A percentile compares a stretch with the other conserved stretches of the same genome.
These are phyloP conservation scores for Indicator maculatus DNA, from an alignment of 2,113 vertebrate species.

Conservation along the genomic window DNA sequence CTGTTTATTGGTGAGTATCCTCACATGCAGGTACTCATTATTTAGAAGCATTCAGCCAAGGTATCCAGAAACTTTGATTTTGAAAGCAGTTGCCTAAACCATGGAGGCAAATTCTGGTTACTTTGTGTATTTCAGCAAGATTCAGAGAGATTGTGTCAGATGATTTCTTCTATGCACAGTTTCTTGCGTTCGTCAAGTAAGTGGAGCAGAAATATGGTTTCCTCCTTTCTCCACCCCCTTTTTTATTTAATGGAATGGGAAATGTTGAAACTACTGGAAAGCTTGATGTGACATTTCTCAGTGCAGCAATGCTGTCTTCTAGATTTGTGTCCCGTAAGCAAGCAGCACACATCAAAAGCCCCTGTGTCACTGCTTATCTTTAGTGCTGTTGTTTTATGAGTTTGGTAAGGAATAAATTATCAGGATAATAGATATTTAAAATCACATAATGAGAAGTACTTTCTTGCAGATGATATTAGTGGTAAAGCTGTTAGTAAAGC, in stretches of 20 bases:
- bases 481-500: background rate
- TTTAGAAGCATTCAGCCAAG: background rate
- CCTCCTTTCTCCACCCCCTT: background rate
- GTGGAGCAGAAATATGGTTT: conserved; percentile 1
- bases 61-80: background rate
- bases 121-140: conserved; percentile 2
- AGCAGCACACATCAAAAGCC: background rate
- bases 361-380: background rate
- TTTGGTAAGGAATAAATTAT: background rate
- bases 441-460: background rate
- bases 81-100: background rate
- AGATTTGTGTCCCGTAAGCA: background rate
- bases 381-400: background rate
- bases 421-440: background rate
- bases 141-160: conserved; percentile 26
- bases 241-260: conserved; percentile 32
- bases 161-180: background rate
- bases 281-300: conserved; percentile 30
- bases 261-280: conserved; percentile 46
- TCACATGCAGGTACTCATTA: background rate
- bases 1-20: background rate
- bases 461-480: background rate
- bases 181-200: conserved; percentile 21
- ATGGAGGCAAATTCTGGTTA: background rate
- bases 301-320: background rate